phyloP scores from a whole-genome alignment of 2,113 vertebrate genomes.

The Oceanites oceanicus region DNA sequence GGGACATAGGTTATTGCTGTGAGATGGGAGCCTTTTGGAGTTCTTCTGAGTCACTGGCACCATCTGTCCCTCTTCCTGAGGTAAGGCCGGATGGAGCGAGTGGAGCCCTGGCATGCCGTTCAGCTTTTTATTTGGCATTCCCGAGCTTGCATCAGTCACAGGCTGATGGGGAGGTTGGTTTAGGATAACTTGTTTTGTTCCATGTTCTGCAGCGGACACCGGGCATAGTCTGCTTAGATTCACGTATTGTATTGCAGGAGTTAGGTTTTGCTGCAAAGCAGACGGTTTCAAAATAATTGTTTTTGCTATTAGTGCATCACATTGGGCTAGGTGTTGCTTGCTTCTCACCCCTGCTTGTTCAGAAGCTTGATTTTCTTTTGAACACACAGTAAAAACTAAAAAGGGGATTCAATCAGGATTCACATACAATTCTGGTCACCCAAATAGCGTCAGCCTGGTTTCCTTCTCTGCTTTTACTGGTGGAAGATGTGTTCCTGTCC shows the following conservation, averaged over 20 bases:
- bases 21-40: background rate
- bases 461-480: background rate
- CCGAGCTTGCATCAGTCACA: accelerated
- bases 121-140: background rate
- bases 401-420: background rate
- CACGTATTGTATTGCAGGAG: background rate
- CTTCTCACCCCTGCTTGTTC: background rate
- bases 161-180: background rate
- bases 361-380: background rate
- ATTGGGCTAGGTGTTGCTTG: background rate
- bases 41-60: constrained; percentile 60
- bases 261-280: background rate
- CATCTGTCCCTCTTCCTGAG: constrained; percentile 51
- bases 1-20: constrained; percentile 21
- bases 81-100: background rate
- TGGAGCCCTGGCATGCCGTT: background rate
- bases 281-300: background rate
- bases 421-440: background rate
- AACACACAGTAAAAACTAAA: background rate
- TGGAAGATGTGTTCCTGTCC: background rate
- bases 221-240: background rate
- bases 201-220: accelerated
- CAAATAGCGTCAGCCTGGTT: background rate
- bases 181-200: background rate
- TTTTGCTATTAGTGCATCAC: background rate